phyloP scores from a whole-genome alignment of 2,113 vertebrate genomes.

The Laterallus jamaicensis region DNA sequence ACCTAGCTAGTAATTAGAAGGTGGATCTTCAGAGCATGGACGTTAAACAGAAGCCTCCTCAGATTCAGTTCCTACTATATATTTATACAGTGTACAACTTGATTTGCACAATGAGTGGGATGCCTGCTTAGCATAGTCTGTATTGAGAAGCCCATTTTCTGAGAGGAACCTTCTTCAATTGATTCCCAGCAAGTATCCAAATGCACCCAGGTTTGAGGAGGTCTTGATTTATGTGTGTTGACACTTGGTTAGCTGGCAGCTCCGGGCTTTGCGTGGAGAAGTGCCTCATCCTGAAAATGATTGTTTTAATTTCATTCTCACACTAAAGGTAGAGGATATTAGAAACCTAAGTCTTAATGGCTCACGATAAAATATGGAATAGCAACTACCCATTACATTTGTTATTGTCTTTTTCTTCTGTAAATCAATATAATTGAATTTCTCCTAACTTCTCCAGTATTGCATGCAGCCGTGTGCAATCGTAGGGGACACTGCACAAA shows the following conservation, averaged over 20 bases:
- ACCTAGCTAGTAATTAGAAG: not conserved
- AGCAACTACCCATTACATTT: constrained; percentile 56
- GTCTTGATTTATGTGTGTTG: not conserved
- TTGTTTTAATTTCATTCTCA: constrained; percentile 62
- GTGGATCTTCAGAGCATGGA: not conserved
- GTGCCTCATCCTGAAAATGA: constrained; percentile 42
- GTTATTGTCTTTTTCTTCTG: constrained; percentile 59
- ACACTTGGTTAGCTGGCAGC: constrained; percentile 4
- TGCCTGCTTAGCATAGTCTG: not conserved
- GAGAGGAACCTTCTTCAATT: not conserved
- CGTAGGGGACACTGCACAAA: constrained; percentile 44
- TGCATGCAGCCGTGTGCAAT: not conserved
- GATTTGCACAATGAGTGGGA: not conserved
- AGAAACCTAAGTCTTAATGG: constrained; percentile 54
- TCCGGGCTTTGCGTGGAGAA: not conserved
- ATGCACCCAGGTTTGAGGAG: not conserved
- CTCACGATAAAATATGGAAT: constrained; percentile 59
- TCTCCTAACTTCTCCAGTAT: constrained; percentile 42
- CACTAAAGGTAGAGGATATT: constrained; percentile 43
- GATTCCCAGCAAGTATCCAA: not conserved
- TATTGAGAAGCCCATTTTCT: not conserved
- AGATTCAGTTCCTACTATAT: not conserved
- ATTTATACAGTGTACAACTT: not conserved
- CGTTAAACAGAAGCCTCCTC: not conserved
- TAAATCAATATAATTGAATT: constrained; percentile 68